Conservation (phyloP, 2,888 invertebrate genomes). For the Torymus auratus region DNA sequence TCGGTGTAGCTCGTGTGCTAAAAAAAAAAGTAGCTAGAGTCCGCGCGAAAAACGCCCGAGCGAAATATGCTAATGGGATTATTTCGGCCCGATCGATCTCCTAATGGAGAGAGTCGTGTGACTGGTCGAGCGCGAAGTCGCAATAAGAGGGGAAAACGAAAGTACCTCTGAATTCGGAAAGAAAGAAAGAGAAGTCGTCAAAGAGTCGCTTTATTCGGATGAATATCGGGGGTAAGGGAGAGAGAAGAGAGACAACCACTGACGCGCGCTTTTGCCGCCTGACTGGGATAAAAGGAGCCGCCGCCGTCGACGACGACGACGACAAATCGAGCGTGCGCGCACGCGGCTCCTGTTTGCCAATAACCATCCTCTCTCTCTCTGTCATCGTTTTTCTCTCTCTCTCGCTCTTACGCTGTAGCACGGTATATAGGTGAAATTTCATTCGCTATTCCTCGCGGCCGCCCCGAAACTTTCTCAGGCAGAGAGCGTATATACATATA, state of each 20-base stretch:
- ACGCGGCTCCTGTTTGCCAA: no score
- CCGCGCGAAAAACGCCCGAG: no score
- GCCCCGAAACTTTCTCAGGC: not conserved
- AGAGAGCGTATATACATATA: not conserved
- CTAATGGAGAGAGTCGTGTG: not conserved
- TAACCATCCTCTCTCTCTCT: no score
- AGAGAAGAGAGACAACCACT: no score
- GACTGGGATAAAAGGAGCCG: constrained; percentile 5
- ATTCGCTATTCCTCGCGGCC: constrained; percentile 19
- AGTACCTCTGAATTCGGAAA: not conserved
- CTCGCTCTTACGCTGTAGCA: no score
- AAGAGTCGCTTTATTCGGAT: constrained; percentile 21
- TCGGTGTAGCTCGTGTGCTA: no score
- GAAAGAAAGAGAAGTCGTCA: not conserved
- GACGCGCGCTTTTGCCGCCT: not conserved
- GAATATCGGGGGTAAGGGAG: constrained; percentile 17
- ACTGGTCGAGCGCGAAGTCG: no score
- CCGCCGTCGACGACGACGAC: not conserved
- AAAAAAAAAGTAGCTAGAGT: no score
- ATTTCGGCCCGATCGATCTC: not conserved
- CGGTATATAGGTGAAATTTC: not conserved
- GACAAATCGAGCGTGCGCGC: constrained; percentile 2
- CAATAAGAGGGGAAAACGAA: no score
- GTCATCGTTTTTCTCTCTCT: no score
- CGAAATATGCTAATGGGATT: not conserved